These are phyloP conservation scores for Chelonus formosanus DNA, from an alignment of 2,888 invertebrate species.

Conservation along the genomic window DNA sequence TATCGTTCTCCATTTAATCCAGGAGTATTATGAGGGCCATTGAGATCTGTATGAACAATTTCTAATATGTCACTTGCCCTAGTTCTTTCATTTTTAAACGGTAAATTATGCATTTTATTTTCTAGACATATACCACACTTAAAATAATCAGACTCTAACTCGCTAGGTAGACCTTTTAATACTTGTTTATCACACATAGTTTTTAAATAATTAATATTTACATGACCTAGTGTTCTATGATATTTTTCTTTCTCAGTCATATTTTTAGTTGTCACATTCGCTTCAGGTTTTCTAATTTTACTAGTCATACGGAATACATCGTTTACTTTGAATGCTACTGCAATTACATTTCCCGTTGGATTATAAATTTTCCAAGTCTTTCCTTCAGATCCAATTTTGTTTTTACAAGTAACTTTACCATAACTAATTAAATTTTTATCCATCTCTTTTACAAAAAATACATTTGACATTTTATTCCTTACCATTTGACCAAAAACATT, in stretches of 20 bases:
- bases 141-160: conserved; percentile 21
- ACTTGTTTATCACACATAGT: neutral
- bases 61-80: conserved; percentile 25
- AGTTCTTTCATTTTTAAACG: conserved; percentile 27
- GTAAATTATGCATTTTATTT: conserved; percentile 36
- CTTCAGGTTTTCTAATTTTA: conserved; percentile 18
- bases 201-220: conserved; percentile 29
- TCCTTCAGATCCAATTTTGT: conserved; percentile 33
- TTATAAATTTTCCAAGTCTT: conserved; percentile 37
- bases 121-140: conserved; percentile 35
- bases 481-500: conserved; percentile 28
- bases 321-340: conserved; percentile 28
- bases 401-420: conserved; percentile 36
- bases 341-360: conserved; percentile 24
- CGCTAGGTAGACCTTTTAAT: conserved; percentile 10
- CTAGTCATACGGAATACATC: conserved; percentile 26
- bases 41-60: conserved; percentile 33
- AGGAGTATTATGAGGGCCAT: conserved; percentile 29
- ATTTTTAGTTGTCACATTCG: conserved; percentile 19
- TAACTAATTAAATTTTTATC: conserved; percentile 39
- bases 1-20: conserved; percentile 30
- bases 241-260: conserved; percentile 35
- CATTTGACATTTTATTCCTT: conserved; percentile 33
- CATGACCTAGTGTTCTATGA: conserved; percentile 34
- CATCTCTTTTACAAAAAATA: conserved; percentile 37